Base-by-base conservation (phyloP, 2,888 invertebrate species). In the Leptarthrus brevirostris region DNA sequence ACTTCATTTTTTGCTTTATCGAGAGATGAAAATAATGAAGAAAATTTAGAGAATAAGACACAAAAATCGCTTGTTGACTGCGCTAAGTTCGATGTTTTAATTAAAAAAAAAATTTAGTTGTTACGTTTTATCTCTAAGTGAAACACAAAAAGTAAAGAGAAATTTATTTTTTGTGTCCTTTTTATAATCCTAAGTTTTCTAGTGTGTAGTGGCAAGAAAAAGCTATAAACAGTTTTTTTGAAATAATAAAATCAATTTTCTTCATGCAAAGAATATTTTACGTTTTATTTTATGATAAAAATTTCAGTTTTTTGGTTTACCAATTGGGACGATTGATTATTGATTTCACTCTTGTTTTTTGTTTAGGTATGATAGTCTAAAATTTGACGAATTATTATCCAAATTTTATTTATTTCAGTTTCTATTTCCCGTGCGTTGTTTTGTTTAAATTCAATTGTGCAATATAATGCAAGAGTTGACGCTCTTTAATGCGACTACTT, bases 31-130 rank as follows among this genome's bases (percentile, higher is more conserved):
- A 54, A 56, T 44, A 44, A 72, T 24, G 56, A 58, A 61, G 64
- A 24, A 58, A 58, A 72, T 40, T 49, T 74, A 72, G 53, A 61
- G 44, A 71, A 58, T 61, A 61, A 61, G 61, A 47, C 49, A 64
- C 64, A 70, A 47, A 72, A 64, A 12, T 74, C 72, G 74, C 74
- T 74, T 74, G 74, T 74, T 72, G 74, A 74, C 74, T 74, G 74
- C 74, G 74, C 74, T 74, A 74, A 71, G 18, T 36, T 72, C 40
- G 44, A 40, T 58, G 58, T 64, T 64, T 64, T 44, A 36, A 40
- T 22, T 40, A 36, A 64, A 64, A 36, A n/a, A 64, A 12, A 36
- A 20, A n/a, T 49, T 72, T 72, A 54, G 54, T 56, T 54, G 72
- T 71, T 71, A 54, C 34, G 22, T 72, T 72, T 72, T 36, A 26